Evolutionary conservation across 2,113 vertebrate species (phyloP).

Genomic region (Psettodes erumei): DNA sequence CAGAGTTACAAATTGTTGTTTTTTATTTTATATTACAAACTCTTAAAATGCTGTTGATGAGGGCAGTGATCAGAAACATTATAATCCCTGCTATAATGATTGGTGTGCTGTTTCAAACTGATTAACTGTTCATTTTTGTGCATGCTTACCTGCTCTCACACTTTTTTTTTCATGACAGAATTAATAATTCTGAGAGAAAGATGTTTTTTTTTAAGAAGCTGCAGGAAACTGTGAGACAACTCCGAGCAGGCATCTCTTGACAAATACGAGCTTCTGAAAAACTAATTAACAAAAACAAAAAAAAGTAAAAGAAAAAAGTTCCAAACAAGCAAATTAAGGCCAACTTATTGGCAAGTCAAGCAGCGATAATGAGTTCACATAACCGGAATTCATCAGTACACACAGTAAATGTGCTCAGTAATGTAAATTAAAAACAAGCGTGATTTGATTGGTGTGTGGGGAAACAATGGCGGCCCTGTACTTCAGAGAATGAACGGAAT

Average conservation of each 20-base stretch:
- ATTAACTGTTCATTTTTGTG: too few relatives aligned
- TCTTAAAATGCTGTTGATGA: too few relatives aligned
- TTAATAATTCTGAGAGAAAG: not conserved
- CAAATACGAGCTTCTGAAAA: not conserved
- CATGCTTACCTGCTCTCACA: not conserved
- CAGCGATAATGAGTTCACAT: constrained; percentile 50
- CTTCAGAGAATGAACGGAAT: not conserved
- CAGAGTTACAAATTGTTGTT: too few relatives aligned
- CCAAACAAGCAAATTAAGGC: constrained; percentile 68
- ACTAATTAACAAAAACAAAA: not conserved
- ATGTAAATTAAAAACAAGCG: constrained; percentile 14
- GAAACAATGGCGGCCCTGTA: too few relatives aligned
- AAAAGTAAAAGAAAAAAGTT: not conserved
- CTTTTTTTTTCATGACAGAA: not conserved
- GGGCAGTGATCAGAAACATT: not conserved
- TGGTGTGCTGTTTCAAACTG: too few relatives aligned
- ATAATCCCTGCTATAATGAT: too few relatives aligned
- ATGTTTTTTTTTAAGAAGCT: not conserved
- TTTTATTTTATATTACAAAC: too few relatives aligned
- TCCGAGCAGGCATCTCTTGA: not conserved
- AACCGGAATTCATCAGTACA: constrained; percentile 43
- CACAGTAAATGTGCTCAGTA: constrained; percentile 16
- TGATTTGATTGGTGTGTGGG: not conserved
- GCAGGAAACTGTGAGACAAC: not conserved
- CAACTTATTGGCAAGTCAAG: constrained; percentile 68